A percentile compares a stretch with the other conserved stretches of the same genome.
phyloP scores from a whole-genome alignment of 2,888 invertebrate genomes.

The Campoletis raptor region DNA sequence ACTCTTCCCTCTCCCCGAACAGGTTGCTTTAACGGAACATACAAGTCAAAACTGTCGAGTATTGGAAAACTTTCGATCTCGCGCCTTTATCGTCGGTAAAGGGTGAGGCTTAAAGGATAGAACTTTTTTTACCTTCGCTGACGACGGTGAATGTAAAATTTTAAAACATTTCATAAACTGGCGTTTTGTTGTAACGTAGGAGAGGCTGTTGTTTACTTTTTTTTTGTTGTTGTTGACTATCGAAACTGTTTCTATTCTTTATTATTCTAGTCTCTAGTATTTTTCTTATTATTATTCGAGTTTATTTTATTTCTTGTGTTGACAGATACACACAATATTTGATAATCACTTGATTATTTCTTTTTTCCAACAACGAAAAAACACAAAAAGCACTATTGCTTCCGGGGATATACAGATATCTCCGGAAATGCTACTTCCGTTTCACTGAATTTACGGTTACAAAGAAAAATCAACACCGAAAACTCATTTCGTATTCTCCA shows the following conservation, averaged over 20 bases:
- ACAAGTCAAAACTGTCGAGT: conserved; percentile 2
- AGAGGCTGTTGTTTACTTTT: not conserved
- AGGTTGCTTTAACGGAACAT: not conserved
- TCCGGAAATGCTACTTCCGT: not conserved
- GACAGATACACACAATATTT: not conserved
- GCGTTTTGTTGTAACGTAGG: not conserved
- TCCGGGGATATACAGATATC: not conserved
- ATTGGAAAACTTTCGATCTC: conserved; percentile 22
- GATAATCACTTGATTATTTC: not conserved
- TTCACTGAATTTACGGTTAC: not conserved
- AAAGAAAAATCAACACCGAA: conserved; percentile 4
- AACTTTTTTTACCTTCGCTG: not conserved
- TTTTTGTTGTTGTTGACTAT: not conserved
- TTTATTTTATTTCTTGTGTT: not conserved
- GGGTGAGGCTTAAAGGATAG: not conserved
- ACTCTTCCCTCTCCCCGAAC: not conserved
- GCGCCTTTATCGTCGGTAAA: not conserved
- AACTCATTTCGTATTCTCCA: not conserved
- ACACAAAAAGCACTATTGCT: not conserved
- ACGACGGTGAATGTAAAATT: not conserved
- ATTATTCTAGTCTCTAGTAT: not conserved
- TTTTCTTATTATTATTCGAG: not conserved
- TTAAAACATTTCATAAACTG: not conserved
- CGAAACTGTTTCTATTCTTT: not conserved
- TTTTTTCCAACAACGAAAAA: not conserved